phyloP scores from a whole-genome alignment of 2,797 vertebrate species.

The Enteromius radiatus region DNA sequence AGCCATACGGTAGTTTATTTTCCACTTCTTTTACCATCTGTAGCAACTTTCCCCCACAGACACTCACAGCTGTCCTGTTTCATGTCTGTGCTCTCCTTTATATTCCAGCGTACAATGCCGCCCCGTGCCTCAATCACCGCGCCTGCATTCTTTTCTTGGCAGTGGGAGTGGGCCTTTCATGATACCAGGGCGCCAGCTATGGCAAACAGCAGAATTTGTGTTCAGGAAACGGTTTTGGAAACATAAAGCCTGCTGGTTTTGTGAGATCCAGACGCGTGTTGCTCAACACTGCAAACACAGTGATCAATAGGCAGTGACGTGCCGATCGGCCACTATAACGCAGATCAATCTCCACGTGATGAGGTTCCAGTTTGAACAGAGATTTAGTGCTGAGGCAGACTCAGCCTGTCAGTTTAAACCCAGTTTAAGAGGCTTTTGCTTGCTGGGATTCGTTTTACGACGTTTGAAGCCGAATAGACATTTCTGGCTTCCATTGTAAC shows the following conservation, averaged over 20 bases:
- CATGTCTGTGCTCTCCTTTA: conserved; percentile 80
- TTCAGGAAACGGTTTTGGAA: not conserved
- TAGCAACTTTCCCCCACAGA: conserved; percentile 85
- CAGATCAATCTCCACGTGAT: conserved; percentile 50
- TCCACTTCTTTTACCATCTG: conserved; percentile 80
- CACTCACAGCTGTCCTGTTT: conserved; percentile 84
- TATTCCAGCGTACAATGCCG: conserved; percentile 72
- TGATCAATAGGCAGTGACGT: conserved; percentile 37
- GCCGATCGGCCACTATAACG: conserved; percentile 31
- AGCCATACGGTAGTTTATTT: conserved; percentile 81
- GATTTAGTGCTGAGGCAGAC: conserved; percentile 9
- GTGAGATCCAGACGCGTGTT: not conserved
- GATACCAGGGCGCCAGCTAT: conserved; percentile 31
- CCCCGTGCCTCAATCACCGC: conserved; percentile 70
- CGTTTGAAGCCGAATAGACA: conserved; percentile 7
- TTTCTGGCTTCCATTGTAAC: conserved; percentile 10
- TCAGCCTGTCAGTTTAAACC: conserved; percentile 11
- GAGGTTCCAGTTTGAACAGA: conserved; percentile 34
- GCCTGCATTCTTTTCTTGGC: conserved; percentile 55
- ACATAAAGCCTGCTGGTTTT: not conserved
- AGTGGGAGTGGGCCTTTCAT: conserved; percentile 48
- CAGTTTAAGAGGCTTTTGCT: conserved; percentile 35
- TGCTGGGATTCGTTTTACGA: conserved; percentile 32
- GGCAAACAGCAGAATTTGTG: conserved; percentile 28
- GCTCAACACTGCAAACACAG: conserved; percentile 37